Percentiles rank a stretch among this genome's conserved stretches.
These are phyloP conservation scores for Heteronetta atricapilla DNA, from an alignment of 2,113 vertebrate genomes.

Conservation along the genomic window DNA sequence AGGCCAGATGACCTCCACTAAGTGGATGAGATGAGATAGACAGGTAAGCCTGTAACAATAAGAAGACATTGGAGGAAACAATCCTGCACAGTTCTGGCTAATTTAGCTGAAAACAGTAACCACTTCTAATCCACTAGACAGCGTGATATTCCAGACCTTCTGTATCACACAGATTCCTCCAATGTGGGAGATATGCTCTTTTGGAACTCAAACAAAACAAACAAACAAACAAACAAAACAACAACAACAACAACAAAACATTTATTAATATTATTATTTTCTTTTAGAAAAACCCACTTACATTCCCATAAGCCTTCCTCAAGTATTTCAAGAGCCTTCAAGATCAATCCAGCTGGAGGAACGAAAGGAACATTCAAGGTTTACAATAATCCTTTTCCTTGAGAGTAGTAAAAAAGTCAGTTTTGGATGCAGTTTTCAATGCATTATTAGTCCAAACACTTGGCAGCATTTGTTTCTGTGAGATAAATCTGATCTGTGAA, in stretches of 20 bases:
- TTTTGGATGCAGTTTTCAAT: background rate
- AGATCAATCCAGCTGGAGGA: background rate
- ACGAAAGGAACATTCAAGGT: background rate
- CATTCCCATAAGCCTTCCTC: background rate
- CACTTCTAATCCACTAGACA: background rate
- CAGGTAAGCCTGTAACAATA: background rate
- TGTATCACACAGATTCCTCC: background rate
- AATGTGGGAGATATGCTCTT: fast-evolving
- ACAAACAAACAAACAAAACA: no score
- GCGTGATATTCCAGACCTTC: background rate
- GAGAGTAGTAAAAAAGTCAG: background rate
- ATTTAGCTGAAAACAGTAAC: background rate
- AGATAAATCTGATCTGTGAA: conserved; percentile 30
- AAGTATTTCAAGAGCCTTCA: background rate
- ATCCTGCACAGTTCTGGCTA: background rate
- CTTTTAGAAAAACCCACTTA: background rate
- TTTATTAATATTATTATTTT: background rate
- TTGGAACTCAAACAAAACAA: background rate
- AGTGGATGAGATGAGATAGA: background rate
- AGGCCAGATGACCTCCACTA: background rate
- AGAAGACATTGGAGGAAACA: background rate
- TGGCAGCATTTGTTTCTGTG: background rate
- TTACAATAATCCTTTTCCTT: background rate
- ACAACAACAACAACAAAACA: no score
- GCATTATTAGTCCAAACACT: conserved; percentile 6